These are phyloP conservation scores for Minunthozetes semirufus DNA, from an alignment of 2,888 invertebrate species.

Conservation along the genomic window DNA sequence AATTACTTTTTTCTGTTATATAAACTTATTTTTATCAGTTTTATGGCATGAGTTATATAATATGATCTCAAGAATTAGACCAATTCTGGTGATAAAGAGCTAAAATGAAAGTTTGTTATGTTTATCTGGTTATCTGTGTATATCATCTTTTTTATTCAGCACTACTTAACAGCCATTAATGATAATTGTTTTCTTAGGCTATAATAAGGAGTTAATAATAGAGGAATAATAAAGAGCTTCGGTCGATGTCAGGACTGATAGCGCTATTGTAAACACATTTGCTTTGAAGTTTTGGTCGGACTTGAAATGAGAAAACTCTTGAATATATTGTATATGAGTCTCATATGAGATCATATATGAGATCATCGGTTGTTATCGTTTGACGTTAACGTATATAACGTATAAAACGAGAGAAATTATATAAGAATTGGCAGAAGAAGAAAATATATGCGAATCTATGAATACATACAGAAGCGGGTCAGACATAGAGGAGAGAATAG, in stretches of 20 bases:
- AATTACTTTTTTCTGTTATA: too few relatives aligned
- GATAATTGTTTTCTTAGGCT: too few relatives aligned
- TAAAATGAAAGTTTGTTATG: background rate
- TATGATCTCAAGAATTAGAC: background rate
- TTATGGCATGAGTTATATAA: background rate
- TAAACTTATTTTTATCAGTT: too few relatives aligned
- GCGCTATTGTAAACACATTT: background rate
- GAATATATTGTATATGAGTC: too few relatives aligned
- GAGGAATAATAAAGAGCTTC: background rate
- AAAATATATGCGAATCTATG: background rate
- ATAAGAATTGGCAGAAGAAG: background rate
- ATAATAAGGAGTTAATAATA: background rate
- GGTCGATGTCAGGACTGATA: background rate
- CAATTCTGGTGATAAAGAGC: background rate
- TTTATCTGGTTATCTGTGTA: background rate
- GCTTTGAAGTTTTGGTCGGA: background rate
- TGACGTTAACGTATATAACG: slow-evolving; percentile 8
- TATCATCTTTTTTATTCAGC: background rate
- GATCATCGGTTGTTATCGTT: slow-evolving; percentile 11
- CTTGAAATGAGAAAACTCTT: too few relatives aligned
- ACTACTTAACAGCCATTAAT: too few relatives aligned
- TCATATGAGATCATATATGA: background rate
- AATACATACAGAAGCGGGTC: slow-evolving; percentile 18
- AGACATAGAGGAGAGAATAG: background rate
- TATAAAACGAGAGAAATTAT: background rate